A percentile compares a stretch with the other conserved stretches of the same genome.
These are phyloP conservation scores for Poecilia wingei DNA, from an alignment of 2,797 vertebrate species.

Conservation along the genomic window DNA sequence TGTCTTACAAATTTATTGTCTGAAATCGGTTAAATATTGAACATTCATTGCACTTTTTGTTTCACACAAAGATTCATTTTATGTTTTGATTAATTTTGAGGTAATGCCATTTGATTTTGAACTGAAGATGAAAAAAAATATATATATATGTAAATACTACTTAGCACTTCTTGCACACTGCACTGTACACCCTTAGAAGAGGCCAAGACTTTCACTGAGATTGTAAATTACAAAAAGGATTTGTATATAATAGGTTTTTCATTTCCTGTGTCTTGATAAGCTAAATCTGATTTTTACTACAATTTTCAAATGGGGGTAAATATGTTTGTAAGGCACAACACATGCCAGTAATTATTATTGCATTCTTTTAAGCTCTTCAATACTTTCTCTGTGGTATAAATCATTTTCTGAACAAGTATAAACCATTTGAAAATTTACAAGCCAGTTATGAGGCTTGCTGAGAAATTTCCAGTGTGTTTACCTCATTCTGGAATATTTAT, in stretches of 20 bases:
- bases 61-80: background rate
- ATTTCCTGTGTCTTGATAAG: background rate
- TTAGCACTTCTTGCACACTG: background rate
- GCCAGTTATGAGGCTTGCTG: constrained; percentile 9
- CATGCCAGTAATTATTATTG: background rate
- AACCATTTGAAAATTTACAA: background rate
- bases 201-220: background rate
- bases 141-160: background rate
- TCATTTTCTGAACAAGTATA: background rate
- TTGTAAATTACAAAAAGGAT: background rate
- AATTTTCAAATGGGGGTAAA: background rate
- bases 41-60: background rate
- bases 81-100: background rate
- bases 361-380: constrained; percentile 9
- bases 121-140: background rate
- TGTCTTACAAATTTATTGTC: background rate
- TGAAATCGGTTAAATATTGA: background rate
- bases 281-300: background rate
- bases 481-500: constrained; percentile 29
- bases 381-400: constrained; percentile 21
- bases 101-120: background rate
- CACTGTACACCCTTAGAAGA: background rate
- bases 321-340: background rate
- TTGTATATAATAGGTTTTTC: background rate
- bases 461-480: constrained; percentile 28